Base-by-base conservation (phyloP, 30 jellyfish, hydroid and myxozoan species). In the Hydractinia echinata region DNA sequence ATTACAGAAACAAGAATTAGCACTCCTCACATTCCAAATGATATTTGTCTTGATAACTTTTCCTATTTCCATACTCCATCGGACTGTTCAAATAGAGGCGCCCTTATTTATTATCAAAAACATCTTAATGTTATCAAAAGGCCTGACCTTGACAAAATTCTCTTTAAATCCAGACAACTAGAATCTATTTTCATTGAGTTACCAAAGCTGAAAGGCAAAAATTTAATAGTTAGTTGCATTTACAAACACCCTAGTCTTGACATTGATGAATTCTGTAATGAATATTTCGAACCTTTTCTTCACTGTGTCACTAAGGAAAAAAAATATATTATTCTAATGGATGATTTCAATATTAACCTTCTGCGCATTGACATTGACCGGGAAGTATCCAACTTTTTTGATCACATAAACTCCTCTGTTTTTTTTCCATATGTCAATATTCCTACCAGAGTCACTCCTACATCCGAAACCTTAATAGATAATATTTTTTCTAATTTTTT, bases 221-320 rank as follows among this genome's bases (percentile, higher is more conserved):
- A 71, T 20, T 13, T 8, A 6, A 9, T 71, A 5, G 53, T 71
- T 8, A 6, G 39, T 6, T 30, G 55, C 53, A 71, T 71, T 14
- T 71, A 71, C 53, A 30, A 60, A 71, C 81, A 71, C n/a, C 81
- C 81, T 8, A 9, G n/a, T 52, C 4, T 71, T 55, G 68, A 13
- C 8, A 10, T 71, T 8, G 55, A 30, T 20, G 81, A 71, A 71
- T 20, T 71, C 53, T 19, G 51, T 52, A 30, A 30, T 30, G 44
- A 30, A 30, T 30, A 30, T 30, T 30, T 30, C 44, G 44, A 30
- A 30, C 1, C n/a, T 30, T 58, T 20, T 67, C 61, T 71, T 19
- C 60, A 71, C 8, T 71, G 11, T n/a, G 8, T 11, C 55, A 9
- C 0, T 20, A 60, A 71, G 51, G 10, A 71, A 20, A 71, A 20